These are phyloP conservation scores for Anabacerthia variegaticeps DNA, from an alignment of 2,797 vertebrate genomes.

Conservation along the genomic window DNA sequence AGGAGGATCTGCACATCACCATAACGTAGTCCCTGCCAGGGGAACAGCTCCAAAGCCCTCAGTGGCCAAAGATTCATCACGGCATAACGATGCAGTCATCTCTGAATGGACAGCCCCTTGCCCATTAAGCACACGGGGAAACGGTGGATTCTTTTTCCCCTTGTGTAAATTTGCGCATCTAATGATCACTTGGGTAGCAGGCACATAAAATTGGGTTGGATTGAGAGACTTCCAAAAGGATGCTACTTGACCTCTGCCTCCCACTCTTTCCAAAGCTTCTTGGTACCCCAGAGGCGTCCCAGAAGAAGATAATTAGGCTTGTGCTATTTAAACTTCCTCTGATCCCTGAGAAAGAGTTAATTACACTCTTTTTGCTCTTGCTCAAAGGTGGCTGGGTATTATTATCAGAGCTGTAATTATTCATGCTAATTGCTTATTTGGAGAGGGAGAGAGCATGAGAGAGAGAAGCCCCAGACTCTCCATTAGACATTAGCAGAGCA, in stretches of 20 bases:
- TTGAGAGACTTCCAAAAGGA: neutral
- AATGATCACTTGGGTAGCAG: neutral
- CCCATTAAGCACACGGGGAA: neutral
- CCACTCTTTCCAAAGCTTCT: neutral
- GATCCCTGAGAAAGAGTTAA: conserved; percentile 74
- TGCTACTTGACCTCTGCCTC: neutral
- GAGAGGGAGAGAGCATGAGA: conserved; percentile 31
- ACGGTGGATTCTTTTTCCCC: neutral
- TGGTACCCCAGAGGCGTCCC: neutral
- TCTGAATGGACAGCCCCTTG: neutral
- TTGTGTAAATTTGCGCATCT: neutral
- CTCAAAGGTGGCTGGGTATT: conserved; percentile 71
- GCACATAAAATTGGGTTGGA: neutral
- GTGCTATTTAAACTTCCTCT: conserved; percentile 32
- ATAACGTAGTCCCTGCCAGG: accelerated
- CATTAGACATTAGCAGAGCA: conserved; percentile 5
- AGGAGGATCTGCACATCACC: neutral
- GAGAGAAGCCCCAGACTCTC: conserved; percentile 11
- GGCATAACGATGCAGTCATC: accelerated
- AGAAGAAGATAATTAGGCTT: conserved; percentile 30
- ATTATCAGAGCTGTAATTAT: conserved; percentile 74
- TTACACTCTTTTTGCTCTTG: conserved; percentile 64
- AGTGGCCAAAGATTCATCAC: neutral
- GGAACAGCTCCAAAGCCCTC: neutral
- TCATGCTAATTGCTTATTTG: conserved; percentile 77